phyloP scores from a whole-genome alignment of 2,797 vertebrate genomes.

The Arnoldichthys spilopterus region DNA sequence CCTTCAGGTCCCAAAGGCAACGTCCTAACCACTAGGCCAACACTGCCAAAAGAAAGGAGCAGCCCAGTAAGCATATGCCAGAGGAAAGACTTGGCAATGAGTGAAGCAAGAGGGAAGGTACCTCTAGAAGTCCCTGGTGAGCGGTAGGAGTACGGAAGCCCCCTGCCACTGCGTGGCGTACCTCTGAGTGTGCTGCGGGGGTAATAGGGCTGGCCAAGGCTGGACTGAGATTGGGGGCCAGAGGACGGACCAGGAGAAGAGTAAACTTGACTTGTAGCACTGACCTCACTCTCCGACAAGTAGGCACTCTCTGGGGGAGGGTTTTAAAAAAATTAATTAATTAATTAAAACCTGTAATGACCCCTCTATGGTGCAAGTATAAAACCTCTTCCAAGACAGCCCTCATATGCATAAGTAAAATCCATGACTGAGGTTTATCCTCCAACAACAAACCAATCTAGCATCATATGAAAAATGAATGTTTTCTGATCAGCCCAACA shows the following conservation, averaged over 20 bases:
- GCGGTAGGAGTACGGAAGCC: constrained; percentile 77
- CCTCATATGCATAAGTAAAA: too few species aligned
- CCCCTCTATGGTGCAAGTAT: too few species aligned
- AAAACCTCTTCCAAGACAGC: too few species aligned
- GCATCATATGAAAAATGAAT: too few species aligned
- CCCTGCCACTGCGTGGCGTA: constrained; percentile 82
- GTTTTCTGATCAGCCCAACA: too few species aligned
- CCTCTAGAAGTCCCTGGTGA: constrained; percentile 86
- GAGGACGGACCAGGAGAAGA: constrained; percentile 74
- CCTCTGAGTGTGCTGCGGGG: constrained; percentile 84
- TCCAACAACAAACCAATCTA: too few species aligned
- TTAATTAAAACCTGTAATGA: neutral
- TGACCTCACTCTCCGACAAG: constrained; percentile 80
- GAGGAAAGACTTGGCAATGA: neutral
- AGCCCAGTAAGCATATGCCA: neutral
- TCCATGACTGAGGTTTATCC: too few species aligned
- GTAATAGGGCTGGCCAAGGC: constrained; percentile 81
- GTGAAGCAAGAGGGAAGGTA: constrained; percentile 60
- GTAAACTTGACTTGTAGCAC: constrained; percentile 81
- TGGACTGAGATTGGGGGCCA: constrained; percentile 69
- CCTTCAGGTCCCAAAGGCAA: too few species aligned
- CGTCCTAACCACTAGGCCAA: too few species aligned
- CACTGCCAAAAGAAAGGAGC: too few species aligned
- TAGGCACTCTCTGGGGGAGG: constrained; percentile 71
- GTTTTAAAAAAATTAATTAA: neutral